phyloP scores from a whole-genome alignment of 2,113 vertebrate species.

The Paedocypris sp. region DNA sequence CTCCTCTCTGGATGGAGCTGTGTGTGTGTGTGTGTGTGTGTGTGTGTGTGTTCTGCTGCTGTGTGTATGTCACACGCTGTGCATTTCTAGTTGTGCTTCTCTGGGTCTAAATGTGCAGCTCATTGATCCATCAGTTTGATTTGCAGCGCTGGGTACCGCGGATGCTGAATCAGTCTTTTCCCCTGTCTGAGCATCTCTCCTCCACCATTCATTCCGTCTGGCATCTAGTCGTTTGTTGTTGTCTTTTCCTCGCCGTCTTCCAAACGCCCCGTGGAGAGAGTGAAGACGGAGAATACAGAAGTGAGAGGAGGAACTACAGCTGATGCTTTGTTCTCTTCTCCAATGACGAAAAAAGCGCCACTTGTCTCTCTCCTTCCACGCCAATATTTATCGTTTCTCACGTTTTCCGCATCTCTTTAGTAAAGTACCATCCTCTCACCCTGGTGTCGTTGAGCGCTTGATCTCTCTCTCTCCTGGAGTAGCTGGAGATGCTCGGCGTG shows the following conservation, averaged over 20 bases:
- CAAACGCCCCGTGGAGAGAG: conserved; percentile 24
- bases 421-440: too few species aligned
- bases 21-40: too few species aligned
- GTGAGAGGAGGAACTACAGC: not conserved
- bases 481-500: not conserved
- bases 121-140: conserved; percentile 4
- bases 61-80: too few species aligned
- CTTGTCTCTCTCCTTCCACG: too few species aligned
- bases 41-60: too few species aligned
- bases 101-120: too few species aligned
- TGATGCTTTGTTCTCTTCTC: too few species aligned
- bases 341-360: too few species aligned
- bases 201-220: conserved; percentile 28
- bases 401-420: too few species aligned
- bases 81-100: too few species aligned
- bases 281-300: conserved; percentile 25
- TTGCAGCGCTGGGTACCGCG: conserved; percentile 8
- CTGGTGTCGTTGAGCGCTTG: not conserved
- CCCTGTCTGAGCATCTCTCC: conserved; percentile 2
- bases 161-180: conserved; percentile 31
- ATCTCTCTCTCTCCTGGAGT: conserved; percentile 7
- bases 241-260: conserved; percentile 28
- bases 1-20: too few species aligned
- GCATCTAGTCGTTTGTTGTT: conserved; percentile 34
- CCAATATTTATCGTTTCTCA: too few species aligned